A percentile compares a stretch with the other conserved stretches of the same genome.
Evolutionary conservation across 2,888 invertebrate genomes (phyloP).

Genomic region (Lasius platythorax): DNA sequence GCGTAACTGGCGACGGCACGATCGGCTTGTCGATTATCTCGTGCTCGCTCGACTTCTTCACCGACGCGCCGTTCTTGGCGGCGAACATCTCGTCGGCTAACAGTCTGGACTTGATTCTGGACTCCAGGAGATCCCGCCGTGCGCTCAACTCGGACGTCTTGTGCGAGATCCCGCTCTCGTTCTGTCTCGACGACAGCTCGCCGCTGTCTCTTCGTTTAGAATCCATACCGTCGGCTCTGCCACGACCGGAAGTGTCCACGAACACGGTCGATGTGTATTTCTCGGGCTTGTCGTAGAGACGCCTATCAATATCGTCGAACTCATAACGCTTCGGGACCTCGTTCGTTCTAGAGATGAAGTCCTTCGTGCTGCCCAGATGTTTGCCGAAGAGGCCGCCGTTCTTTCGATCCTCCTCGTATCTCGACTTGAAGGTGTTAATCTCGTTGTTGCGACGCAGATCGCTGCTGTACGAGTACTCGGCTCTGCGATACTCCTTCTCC

Average conservation of each 20-base stretch:
- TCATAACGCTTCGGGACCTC: slow-evolving; percentile 78
- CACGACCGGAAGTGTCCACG: slow-evolving; percentile 87
- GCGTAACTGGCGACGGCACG: slow-evolving; percentile 83
- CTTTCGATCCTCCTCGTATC: slow-evolving; percentile 75
- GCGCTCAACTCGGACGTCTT: slow-evolving; percentile 89
- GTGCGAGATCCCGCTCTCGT: slow-evolving; percentile 74
- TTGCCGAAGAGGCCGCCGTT: slow-evolving; percentile 57
- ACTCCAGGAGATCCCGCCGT: slow-evolving; percentile 91
- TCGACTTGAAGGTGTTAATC: slow-evolving; percentile 79
- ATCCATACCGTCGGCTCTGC: slow-evolving; percentile 88
- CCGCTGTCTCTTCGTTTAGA: slow-evolving; percentile 75
- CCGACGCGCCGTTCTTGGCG: slow-evolving; percentile 74
- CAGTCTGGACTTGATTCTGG: slow-evolving; percentile 90
- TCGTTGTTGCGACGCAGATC: slow-evolving; percentile 82
- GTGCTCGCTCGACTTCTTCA: slow-evolving; percentile 80
- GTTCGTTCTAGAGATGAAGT: slow-evolving; percentile 78
- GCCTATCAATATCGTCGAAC: slow-evolving; percentile 83
- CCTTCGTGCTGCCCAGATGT: slow-evolving; percentile 63
- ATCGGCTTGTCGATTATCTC: slow-evolving; percentile 84
- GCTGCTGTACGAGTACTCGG: slow-evolving; percentile 79
- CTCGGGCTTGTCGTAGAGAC: slow-evolving; percentile 79
- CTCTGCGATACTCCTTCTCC: slow-evolving; percentile 82
- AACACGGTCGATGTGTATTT: slow-evolving; percentile 85
- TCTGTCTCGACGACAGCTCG: slow-evolving; percentile 67
- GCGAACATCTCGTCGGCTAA: slow-evolving; percentile 85